These are phyloP conservation scores for Delichon dasypus DNA, from an alignment of 2,797 vertebrate genomes.

Conservation along the genomic window DNA sequence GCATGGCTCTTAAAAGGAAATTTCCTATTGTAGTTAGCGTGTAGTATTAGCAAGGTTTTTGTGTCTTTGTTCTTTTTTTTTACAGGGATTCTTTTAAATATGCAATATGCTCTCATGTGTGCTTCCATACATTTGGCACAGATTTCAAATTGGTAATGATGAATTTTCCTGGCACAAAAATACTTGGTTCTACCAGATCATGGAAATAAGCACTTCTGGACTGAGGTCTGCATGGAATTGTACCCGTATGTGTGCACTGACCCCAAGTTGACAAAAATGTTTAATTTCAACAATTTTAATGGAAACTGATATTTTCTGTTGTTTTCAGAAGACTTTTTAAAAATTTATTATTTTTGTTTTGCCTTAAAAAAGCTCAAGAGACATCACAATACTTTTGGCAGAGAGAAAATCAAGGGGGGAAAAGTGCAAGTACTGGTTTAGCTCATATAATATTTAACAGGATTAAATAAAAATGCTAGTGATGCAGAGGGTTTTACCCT, in stretches of 20 bases:
- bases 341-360: not conserved
- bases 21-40: not conserved
- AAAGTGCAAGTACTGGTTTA: not conserved
- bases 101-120: not conserved
- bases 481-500: not conserved
- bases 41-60: not conserved
- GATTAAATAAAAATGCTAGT: not conserved
- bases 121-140: conserved; percentile 36
- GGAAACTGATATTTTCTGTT: conserved; percentile 36
- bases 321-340: not conserved
- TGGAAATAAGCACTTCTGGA: conserved; percentile 57
- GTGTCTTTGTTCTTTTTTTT: not conserved
- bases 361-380: conserved; percentile 43
- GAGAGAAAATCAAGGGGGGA: not conserved
- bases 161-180: conserved; percentile 61
- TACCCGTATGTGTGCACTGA: conserved; percentile 22
- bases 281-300: conserved; percentile 47
- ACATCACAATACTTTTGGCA: conserved; percentile 27
- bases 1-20: conserved; percentile 34
- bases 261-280: conserved; percentile 36
- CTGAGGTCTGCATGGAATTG: conserved; percentile 34
- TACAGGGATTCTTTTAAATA: not conserved
- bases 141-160: conserved; percentile 21
- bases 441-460: not conserved
- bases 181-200: conserved; percentile 41